A percentile compares a stretch with the other conserved stretches of the same genome.
phyloP scores from a whole-genome alignment of 64 coral and sea anemone genomes.

The Exaiptasia diaphana region DNA sequence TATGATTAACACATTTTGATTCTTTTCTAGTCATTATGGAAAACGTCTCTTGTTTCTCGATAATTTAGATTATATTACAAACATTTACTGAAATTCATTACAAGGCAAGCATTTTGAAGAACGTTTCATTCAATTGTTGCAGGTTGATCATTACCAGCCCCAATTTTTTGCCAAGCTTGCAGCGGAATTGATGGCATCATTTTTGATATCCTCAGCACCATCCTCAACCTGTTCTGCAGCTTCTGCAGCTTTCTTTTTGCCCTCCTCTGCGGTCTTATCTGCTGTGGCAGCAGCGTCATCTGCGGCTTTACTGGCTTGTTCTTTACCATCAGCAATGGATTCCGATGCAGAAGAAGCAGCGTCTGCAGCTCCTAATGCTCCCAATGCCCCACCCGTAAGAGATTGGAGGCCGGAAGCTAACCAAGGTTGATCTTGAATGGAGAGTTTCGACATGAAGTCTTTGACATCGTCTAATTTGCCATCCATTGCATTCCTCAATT shows the following conservation, averaged over 20 bases:
- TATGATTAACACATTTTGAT: no score
- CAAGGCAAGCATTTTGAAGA: no score
- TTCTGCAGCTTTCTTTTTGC: not conserved
- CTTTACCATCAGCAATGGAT: not conserved
- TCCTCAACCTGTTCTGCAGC: not conserved
- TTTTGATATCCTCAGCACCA: not conserved
- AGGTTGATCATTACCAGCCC: no score
- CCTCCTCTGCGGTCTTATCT: not conserved
- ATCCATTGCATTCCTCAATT: not conserved
- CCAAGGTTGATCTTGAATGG: not conserved
- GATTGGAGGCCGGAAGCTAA: not conserved
- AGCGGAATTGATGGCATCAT: no score
- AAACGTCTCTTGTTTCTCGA: no score
- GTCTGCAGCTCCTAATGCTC: not conserved
- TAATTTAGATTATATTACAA: no score
- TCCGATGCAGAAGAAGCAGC: not conserved
- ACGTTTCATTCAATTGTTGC: no score
- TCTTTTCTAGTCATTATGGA: no score
- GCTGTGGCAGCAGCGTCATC: not conserved
- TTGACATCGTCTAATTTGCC: conserved; percentile 2
- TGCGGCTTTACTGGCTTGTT: not conserved
- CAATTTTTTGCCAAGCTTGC: no score
- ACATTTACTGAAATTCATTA: no score
- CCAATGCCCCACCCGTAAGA: not conserved
- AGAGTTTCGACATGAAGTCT: conserved; percentile 9